These are phyloP conservation scores for Girardinichthys multiradiatus DNA, from an alignment of 2,113 vertebrate genomes.

Conservation along the genomic window DNA sequence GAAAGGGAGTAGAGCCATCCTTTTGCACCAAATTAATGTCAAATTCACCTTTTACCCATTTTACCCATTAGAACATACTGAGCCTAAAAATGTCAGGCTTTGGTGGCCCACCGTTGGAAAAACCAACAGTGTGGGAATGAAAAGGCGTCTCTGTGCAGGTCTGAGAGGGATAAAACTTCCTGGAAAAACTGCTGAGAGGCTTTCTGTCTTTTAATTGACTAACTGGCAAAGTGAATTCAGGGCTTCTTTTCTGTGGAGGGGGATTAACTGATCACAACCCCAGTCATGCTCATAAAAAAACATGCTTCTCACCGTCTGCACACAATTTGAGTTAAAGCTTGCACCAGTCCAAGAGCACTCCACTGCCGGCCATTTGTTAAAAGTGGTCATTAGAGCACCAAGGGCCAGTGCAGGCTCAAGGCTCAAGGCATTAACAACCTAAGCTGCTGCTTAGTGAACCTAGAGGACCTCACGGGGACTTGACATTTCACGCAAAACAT, in stretches of 20 bases:
- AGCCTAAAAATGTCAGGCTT: slow-evolving; percentile 53
- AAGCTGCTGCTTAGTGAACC: neutral
- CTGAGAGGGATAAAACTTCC: slow-evolving; percentile 51
- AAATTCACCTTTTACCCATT: neutral
- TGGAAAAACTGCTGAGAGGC: slow-evolving; percentile 46
- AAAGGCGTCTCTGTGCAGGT: slow-evolving; percentile 72
- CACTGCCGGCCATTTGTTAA: slow-evolving; percentile 45
- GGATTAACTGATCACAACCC: slow-evolving; percentile 24
- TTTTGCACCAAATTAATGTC: neutral
- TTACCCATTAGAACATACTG: slow-evolving; percentile 13
- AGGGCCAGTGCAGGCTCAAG: neutral
- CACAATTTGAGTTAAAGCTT: slow-evolving; percentile 10
- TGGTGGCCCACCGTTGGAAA: slow-evolving; percentile 71
- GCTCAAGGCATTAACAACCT: too few relatives aligned
- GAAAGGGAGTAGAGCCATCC: neutral
- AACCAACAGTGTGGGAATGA: slow-evolving; percentile 74
- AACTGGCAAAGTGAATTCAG: slow-evolving; percentile 40
- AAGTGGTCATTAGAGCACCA: slow-evolving; percentile 22
- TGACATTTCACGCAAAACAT: neutral
- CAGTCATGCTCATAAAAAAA: slow-evolving; percentile 11
- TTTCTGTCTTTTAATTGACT: slow-evolving; percentile 42
- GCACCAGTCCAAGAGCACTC: neutral
- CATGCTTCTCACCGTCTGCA: slow-evolving; percentile 10
- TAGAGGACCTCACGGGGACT: neutral
- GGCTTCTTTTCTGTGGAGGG: neutral